These are phyloP conservation scores for Drosophila sp. DNA, from an alignment of 1,140 invertebrate genomes.

Conservation along the genomic window DNA sequence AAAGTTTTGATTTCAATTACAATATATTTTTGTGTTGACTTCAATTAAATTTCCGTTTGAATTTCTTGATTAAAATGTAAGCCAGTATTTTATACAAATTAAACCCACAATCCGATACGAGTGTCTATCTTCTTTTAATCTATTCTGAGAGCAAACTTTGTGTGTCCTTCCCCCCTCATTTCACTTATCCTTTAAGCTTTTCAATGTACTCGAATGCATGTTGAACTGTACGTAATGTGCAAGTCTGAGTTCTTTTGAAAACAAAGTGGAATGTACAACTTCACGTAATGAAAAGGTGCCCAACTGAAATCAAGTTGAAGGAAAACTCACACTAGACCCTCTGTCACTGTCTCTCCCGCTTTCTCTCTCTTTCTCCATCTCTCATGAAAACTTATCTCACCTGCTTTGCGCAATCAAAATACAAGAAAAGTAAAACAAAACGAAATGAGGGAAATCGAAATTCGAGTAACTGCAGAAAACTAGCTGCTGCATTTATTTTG, in stretches of 20 bases:
- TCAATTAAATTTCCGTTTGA: not conserved
- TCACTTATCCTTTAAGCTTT: not conserved
- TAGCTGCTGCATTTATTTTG: constrained; percentile 78
- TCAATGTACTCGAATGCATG: not conserved
- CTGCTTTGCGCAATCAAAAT: constrained; percentile 65
- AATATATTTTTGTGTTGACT: too few species aligned
- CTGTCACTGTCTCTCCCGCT: constrained; percentile 25
- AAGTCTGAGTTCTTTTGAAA: constrained; percentile 13
- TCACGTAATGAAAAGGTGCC: constrained; percentile 34
- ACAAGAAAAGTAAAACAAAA: constrained; percentile 23
- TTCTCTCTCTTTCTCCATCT: not conserved
- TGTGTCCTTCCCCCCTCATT: not conserved
- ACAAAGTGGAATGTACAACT: constrained; percentile 18
- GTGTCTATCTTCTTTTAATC: not conserved
- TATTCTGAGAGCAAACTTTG: constrained; percentile 4
- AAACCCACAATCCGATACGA: constrained; percentile 2
- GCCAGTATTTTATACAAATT: constrained; percentile 11
- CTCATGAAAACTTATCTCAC: constrained; percentile 38
- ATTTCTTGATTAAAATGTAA: not conserved
- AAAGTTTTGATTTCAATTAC: too few species aligned
- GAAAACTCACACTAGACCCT: constrained; percentile 8
- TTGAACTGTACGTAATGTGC: constrained; percentile 13
- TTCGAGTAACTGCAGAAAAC: constrained; percentile 43
- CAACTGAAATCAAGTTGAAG: constrained; percentile 52
- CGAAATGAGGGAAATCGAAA: constrained; percentile 4